Base-by-base conservation (phyloP, 1,140 invertebrate genomes). In the Aricia agestis region DNA sequence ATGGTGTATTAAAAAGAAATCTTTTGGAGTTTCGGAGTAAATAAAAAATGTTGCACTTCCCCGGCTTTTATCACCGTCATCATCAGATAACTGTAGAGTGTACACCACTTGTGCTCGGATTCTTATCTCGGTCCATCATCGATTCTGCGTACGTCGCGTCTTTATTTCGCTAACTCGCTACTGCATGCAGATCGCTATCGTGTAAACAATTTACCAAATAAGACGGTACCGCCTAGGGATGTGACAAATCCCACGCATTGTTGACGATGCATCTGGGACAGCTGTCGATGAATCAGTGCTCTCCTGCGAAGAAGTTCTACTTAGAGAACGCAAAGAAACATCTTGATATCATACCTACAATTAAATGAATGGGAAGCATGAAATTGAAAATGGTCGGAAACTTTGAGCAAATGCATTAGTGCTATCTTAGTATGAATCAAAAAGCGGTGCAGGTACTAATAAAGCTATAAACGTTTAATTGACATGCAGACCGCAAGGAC, bases 1-100 rank as follows among this genome's bases (percentile, higher is more conserved):
- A 63, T 63, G 59, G 59, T 19, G 59, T 63, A 59, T 63, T 63
- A 63, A 63, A 63, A 63, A 63, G 59, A 63, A 63, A 63, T 63
- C 59, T 63, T 63, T 63, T 63, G 18, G 17, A 63, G 19, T 63
- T 63, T 63, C 59, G 19, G 59, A 63, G 18, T 63, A 63, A 63
- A 63, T 25, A 63, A 19, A 63, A 63, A 63, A 25, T 63, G 45
- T 63, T 63, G 59, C 19, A 59, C 58, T 59, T 59, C 18, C 6
- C 17, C 6, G 59, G 59, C 59, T 19, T 19, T 7, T 19, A 63
- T 63, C 45, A 52, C 13, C 18, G 59, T 63, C 17, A 63, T 63
- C 59, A 63, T 63, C 59, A 63, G 59, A n/a, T 63, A 63, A 63
- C 59, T 36, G 36, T 32, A 32, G 2, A 32, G 32, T 61, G 59